These are phyloP conservation scores for Stictocephala bisonia DNA, from an alignment of 2,888 invertebrate genomes.

Conservation along the genomic window DNA sequence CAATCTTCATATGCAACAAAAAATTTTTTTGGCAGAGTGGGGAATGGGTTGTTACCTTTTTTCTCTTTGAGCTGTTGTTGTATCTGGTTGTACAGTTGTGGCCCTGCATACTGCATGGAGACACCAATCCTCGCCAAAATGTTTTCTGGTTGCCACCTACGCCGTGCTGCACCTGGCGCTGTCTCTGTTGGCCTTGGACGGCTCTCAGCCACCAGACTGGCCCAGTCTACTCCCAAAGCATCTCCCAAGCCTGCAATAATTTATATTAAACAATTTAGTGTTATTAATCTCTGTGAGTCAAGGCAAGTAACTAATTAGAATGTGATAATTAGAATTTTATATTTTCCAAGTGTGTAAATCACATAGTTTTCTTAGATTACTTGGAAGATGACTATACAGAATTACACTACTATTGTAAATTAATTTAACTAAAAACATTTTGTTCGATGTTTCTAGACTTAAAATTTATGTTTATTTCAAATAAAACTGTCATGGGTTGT, in stretches of 20 bases:
- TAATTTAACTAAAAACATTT: too few relatives aligned
- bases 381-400: too few relatives aligned
- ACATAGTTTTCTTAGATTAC: too few relatives aligned
- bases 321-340: too few relatives aligned
- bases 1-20: not conserved
- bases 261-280: too few relatives aligned
- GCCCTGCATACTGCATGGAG: constrained; percentile 82
- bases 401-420: too few relatives aligned
- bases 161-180: constrained; percentile 72
- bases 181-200: constrained; percentile 64
- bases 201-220: constrained; percentile 86
- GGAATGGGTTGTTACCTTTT: not conserved
- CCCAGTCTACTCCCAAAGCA: constrained; percentile 96
- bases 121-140: constrained; percentile 85
- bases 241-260: constrained; percentile 77
- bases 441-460: too few relatives aligned
- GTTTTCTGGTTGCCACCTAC: constrained; percentile 83
- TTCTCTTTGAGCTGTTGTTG: constrained; percentile 34
- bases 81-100: constrained; percentile 64
- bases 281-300: too few relatives aligned
- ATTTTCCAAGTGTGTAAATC: too few relatives aligned
- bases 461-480: too few relatives aligned
- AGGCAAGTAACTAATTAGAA: too few relatives aligned
- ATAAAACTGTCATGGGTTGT: too few relatives aligned
- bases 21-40: not conserved